phyloP scores from a whole-genome alignment of 2,113 vertebrate genomes.

The Maccullochella peelii region DNA sequence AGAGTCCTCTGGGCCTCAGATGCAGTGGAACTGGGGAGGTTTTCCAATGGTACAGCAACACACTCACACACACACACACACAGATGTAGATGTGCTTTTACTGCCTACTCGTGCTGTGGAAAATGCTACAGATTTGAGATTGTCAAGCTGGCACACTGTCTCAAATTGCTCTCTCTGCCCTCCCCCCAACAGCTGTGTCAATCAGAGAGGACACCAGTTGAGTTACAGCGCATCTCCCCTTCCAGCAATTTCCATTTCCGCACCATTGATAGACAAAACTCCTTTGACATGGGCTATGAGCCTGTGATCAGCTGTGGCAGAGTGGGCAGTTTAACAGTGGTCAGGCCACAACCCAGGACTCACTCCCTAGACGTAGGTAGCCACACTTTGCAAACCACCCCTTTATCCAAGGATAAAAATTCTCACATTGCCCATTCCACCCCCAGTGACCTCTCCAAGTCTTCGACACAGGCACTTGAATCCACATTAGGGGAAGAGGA shows the following conservation, averaged over 20 bases:
- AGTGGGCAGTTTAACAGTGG: conserved; percentile 69
- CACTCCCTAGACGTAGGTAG: conserved; percentile 32
- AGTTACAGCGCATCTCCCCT: conserved; percentile 42
- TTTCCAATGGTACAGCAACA: conserved; percentile 87
- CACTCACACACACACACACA: conserved; percentile 3
- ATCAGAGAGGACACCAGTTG: conserved; percentile 66
- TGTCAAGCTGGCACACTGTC: not conserved
- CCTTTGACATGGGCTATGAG: conserved; percentile 74
- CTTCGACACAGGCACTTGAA: conserved; percentile 14
- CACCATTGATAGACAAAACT: conserved; percentile 82
- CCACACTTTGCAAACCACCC: not conserved
- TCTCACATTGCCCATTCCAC: conserved; percentile 29
- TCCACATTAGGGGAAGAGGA: not conserved
- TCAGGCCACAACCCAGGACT: conserved; percentile 80
- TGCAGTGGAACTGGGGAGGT: conserved; percentile 95
- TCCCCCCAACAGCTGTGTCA: conserved; percentile 68
- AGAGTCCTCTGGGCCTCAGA: conserved; percentile 83
- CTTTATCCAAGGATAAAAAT: conserved; percentile 16
- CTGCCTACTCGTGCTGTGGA: not conserved
- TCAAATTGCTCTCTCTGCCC: conserved; percentile 3
- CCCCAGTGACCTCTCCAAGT: conserved; percentile 31
- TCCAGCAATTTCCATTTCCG: conserved; percentile 76
- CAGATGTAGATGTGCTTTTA: not conserved
- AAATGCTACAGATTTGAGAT: not conserved
- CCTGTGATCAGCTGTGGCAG: conserved; percentile 49